phyloP scores from a whole-genome alignment of 2,113 vertebrate species.

The Sapajus apella region DNA sequence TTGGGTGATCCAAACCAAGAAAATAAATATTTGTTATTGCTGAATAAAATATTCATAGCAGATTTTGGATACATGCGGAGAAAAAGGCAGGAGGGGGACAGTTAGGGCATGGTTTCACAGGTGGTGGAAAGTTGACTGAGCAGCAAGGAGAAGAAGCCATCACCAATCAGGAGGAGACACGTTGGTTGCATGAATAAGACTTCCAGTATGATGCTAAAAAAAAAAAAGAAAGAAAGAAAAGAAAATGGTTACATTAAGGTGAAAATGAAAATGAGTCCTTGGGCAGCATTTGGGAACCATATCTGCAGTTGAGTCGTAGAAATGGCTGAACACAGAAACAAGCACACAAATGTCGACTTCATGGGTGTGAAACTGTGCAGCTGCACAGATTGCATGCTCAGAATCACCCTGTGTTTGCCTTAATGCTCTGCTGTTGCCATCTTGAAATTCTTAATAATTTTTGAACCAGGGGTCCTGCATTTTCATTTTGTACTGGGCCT shows the following conservation, averaged over 20 bases:
- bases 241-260: too few relatives aligned
- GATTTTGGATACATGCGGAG: not conserved
- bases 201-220: too few relatives aligned
- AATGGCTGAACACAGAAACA: not conserved
- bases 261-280: not conserved
- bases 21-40: not conserved
- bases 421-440: not conserved
- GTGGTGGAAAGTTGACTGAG: not conserved
- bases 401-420: not conserved
- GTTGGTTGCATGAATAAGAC: too few relatives aligned
- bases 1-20: not conserved
- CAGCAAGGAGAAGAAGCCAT: not conserved
- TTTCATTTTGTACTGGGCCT: not conserved
- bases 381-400: not conserved
- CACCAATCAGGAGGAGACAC: not conserved
- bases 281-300: not conserved
- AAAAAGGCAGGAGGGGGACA: not conserved
- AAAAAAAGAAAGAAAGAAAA: too few relatives aligned
- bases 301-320: not conserved
- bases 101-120: not conserved
- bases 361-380: not conserved
- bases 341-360: not conserved
- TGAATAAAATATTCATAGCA: not conserved
- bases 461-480: not conserved
- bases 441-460: conserved; percentile 12